Conservation (phyloP, 2,797 vertebrate species). For the Strix occidentalis region DNA sequence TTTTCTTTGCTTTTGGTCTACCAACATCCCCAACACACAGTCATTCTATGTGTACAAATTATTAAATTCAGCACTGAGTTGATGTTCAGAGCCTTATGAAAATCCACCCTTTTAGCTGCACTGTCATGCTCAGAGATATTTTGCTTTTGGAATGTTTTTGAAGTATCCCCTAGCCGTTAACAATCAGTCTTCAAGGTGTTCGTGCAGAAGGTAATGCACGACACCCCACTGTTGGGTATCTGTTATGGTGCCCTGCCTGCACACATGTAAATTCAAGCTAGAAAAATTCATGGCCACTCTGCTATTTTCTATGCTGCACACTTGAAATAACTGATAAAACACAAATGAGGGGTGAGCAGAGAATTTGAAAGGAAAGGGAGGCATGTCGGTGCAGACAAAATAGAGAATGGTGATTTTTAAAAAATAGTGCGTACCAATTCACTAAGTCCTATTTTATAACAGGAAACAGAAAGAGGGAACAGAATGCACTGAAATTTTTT, state of each 20-base stretch:
- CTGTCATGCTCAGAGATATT: background rate
- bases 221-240: rapidly evolving
- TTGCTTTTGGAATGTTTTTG: background rate
- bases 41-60: background rate
- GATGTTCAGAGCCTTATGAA: background rate
- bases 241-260: rapidly evolving
- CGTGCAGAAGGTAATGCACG: rapidly evolving
- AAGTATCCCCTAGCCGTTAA: background rate
- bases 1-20: background rate
- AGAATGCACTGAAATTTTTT: background rate
- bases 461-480: background rate
- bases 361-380: background rate
- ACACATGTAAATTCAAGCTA: background rate
- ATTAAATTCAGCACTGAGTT: background rate
- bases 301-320: background rate
- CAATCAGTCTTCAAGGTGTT: background rate
- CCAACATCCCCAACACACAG: background rate
- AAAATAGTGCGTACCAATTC: rapidly evolving
- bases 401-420: background rate
- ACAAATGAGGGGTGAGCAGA: background rate
- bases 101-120: background rate
- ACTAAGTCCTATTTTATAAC: background rate
- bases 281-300: background rate
- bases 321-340: background rate
- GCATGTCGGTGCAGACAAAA: background rate